A percentile compares a stretch with the other conserved stretches of the same genome.
phyloP scores from a whole-genome alignment of 2,888 invertebrate species.

The Lithophane socia region DNA sequence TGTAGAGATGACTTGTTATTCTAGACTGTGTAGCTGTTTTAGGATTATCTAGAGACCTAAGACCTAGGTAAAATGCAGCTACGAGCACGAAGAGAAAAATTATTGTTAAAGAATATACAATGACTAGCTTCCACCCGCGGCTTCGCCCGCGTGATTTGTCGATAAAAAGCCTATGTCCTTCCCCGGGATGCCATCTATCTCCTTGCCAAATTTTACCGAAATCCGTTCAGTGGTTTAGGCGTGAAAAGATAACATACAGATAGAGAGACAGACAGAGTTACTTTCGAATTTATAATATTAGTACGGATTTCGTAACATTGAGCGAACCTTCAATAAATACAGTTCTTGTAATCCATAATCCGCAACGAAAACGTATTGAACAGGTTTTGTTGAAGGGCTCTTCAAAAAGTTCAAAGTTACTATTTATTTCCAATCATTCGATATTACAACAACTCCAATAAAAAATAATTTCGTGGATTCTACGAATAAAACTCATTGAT shows the following conservation, averaged over 20 bases:
- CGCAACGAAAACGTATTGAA: slow-evolving; percentile 9
- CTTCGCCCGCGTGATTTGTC: too few relatives aligned
- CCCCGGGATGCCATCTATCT: too few relatives aligned
- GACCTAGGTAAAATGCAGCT: not conserved
- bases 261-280: too few relatives aligned
- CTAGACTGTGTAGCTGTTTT: not conserved
- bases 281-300: too few relatives aligned
- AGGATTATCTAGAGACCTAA: not conserved
- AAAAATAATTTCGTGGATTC: slow-evolving; percentile 39
- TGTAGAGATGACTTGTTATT: slow-evolving; percentile 6
- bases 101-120: slow-evolving; percentile 1
- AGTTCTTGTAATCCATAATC: slow-evolving; percentile 17
- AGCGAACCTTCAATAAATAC: slow-evolving; percentile 15
- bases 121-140: too few relatives aligned
- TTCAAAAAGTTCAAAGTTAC: slow-evolving; percentile 36
- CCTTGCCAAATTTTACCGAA: too few relatives aligned
- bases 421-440: slow-evolving; percentile 47
- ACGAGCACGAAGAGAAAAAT: not conserved
- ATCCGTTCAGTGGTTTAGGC: too few relatives aligned
- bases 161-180: too few relatives aligned
- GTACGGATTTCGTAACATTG: not conserved
- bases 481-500: slow-evolving; percentile 45
- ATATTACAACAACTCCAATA: slow-evolving; percentile 31
- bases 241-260: too few relatives aligned
- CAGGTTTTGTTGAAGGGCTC: slow-evolving; percentile 26